Conservation (phyloP, 1,140 invertebrate species). For the Zaprionus ghesquierei region DNA sequence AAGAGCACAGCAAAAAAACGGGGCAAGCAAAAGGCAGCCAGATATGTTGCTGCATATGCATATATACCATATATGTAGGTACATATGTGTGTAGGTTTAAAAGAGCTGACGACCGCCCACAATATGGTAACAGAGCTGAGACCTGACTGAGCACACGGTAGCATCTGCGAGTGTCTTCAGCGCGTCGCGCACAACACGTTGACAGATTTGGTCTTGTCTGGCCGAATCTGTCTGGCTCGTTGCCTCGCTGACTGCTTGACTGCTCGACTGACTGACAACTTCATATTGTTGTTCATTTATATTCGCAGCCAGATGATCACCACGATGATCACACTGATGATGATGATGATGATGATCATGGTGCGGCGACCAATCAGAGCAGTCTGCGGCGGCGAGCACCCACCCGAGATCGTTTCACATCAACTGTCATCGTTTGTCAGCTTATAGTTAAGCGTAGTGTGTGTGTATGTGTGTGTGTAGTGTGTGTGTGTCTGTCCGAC, state of each 20-base stretch:
- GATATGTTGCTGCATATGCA: constrained; percentile 41
- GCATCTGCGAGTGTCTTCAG: constrained; percentile 46
- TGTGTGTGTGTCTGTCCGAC: constrained; percentile 9
- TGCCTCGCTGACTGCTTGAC: constrained; percentile 12
- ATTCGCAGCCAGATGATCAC: constrained; percentile 29
- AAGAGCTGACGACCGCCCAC: constrained; percentile 73
- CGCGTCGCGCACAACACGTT: constrained; percentile 67
- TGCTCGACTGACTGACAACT: constrained; percentile 63
- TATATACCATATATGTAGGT: too few relatives aligned
- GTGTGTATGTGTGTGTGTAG: constrained; percentile 13
- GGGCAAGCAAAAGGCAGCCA: constrained; percentile 1
- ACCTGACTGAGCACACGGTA: constrained; percentile 23
- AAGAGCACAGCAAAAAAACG: not conserved
- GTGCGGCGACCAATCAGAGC: constrained; percentile 72
- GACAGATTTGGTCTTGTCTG: constrained; percentile 77
- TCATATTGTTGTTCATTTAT: constrained; percentile 64
- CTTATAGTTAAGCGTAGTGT: constrained; percentile 58
- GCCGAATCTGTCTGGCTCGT: constrained; percentile 57
- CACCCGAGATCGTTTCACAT: constrained; percentile 68
- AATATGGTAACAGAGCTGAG: constrained; percentile 42
- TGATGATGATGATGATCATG: constrained; percentile 22
- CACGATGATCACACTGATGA: too few relatives aligned
- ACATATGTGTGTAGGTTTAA: constrained; percentile 11
- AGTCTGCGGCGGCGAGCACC: constrained; percentile 46
- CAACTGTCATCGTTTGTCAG: constrained; percentile 82